A percentile compares a stretch with the other conserved stretches of the same genome.
Evolutionary conservation across 2,113 vertebrate genomes (phyloP).

Genomic region (Colossoma macropomum): DNA sequence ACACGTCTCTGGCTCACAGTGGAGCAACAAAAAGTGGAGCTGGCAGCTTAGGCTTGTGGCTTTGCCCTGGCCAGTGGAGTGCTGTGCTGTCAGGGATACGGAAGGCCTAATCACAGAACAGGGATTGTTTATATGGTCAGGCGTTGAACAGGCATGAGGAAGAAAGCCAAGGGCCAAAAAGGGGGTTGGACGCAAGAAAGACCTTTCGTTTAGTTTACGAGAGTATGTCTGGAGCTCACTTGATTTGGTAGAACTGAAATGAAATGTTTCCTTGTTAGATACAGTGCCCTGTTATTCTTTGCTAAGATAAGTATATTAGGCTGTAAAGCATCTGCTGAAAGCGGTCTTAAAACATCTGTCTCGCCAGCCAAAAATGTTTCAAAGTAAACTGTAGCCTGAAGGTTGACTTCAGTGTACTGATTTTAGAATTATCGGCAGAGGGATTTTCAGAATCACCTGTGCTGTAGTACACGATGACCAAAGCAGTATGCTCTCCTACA

Average conservation of each 20-base stretch:
- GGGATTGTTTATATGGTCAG: constrained; percentile 68
- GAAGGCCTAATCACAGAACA: constrained; percentile 69
- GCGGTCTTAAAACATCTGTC: background rate
- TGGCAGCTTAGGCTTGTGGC: constrained; percentile 72
- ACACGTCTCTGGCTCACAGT: constrained; percentile 66
- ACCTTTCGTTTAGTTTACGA: constrained; percentile 69
- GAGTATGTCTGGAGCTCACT: constrained; percentile 63
- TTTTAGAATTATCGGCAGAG: background rate
- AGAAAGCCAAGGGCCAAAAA: constrained; percentile 60
- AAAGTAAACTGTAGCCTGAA: background rate
- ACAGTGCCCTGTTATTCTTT: constrained; percentile 32
- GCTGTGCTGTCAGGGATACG: constrained; percentile 64
- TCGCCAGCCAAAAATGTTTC: background rate
- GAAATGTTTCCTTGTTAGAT: constrained; percentile 68
- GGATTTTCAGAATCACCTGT: constrained; percentile 17
- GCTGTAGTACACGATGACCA: constrained; percentile 9
- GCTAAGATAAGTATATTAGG: constrained; percentile 19
- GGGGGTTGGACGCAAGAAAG: constrained; percentile 72
- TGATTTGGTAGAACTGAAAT: constrained; percentile 74
- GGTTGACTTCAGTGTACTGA: background rate
- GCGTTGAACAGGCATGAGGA: constrained; percentile 56
- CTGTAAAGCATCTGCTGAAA: constrained; percentile 52
- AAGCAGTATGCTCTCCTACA: constrained; percentile 3
- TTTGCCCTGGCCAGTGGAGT: constrained; percentile 54
- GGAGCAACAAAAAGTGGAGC: constrained; percentile 71